phyloP scores from a whole-genome alignment of 2,113 vertebrate species.

The Gallinago jamesoni region DNA sequence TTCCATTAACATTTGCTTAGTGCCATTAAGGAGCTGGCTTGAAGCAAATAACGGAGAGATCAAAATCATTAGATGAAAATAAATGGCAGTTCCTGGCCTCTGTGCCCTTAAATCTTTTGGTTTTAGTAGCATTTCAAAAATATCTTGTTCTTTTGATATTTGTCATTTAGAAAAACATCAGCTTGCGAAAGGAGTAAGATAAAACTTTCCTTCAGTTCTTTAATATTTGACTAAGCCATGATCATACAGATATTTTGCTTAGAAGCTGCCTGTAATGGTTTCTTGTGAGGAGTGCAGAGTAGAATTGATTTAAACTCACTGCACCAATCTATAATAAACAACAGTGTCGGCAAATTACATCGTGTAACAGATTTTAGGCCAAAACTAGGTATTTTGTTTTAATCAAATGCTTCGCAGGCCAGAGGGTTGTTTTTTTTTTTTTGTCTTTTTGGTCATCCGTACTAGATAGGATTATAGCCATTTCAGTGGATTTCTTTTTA shows the following conservation, averaged over 20 bases:
- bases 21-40: not conserved
- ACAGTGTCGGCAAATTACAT: not conserved
- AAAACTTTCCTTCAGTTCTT: not conserved
- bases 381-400: not conserved
- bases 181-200: not conserved
- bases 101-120: not conserved
- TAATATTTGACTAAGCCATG: not conserved
- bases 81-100: not conserved
- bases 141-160: not conserved
- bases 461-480: not conserved
- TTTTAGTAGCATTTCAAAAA: not conserved
- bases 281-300: not conserved
- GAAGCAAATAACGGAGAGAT: not conserved
- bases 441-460: not conserved
- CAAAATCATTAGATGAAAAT: not conserved
- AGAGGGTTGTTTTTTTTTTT: not conserved
- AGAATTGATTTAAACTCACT: not conserved
- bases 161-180: not conserved
- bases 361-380: not conserved
- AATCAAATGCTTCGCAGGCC: not conserved
- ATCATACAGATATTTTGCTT: not conserved
- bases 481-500: not conserved
- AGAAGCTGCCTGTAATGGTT: not conserved
- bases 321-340: not conserved
- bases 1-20: not conserved